Evolutionary conservation across 1,140 invertebrate species (phyloP), one percentile per base, ranked within the genome.

Genomic region (Zaprionus nigranus): DNA sequence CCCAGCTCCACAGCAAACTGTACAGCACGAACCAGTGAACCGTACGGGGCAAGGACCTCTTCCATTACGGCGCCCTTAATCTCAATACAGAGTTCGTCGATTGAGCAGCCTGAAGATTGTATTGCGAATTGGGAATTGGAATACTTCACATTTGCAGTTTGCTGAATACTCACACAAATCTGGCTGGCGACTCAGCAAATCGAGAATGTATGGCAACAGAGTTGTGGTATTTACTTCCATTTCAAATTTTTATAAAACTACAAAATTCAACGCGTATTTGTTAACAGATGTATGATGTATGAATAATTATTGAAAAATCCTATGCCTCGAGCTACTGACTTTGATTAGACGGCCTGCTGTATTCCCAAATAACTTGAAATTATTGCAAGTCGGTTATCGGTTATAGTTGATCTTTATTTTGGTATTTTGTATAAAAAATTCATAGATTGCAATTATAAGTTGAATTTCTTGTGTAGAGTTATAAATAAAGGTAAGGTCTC

Each of bases 191-290:
- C 74, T 83, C 1, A 83, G 22, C 38, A 88, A 1, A 20, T 78
- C 63, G 26, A 87, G 7, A 13, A 87, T 38, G 9, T 73, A 75
- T 0, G 83, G 84, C 22, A 87, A 22, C 17, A 88, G 30, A 0
- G 83, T 34, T 13, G 69, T 46, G 0, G 53, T 57, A 28, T 20
- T 34, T 5, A 13, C 20, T 22, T 87, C 63, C 83, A 86, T 86
- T 58, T 22, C 26, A 20, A 82, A 82, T 51, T 51, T 51, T 51
- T 51, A 51, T 22, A 51, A 22, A 13, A 24, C 2, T 51, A 51
- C 40, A 9, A 51, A 51, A 24, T 13, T 51, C 17, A 51, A 51
- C 17, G 20, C 12, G 46, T 51, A 51, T 30, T 30, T 43, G 2
- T 28, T 28, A 49, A 22, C 0, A 20, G 46, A 49, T 65, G 53